A percentile compares a stretch with the other conserved stretches of the same genome.
Evolutionary conservation across 2,888 invertebrate species (phyloP).

Genomic region (Drosophila robusta): DNA sequence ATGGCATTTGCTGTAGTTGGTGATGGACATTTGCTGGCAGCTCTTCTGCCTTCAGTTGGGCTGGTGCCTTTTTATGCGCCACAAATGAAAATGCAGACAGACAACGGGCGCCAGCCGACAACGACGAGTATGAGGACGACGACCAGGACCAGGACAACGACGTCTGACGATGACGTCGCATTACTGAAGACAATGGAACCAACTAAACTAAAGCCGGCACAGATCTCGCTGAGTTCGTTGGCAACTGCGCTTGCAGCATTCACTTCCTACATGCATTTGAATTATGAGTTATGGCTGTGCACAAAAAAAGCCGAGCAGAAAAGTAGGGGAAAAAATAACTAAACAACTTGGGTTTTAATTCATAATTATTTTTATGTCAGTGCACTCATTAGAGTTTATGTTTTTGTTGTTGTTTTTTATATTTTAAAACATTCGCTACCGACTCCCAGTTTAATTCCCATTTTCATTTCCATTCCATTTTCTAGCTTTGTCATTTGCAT

Average conservation of each 20-base stretch:
- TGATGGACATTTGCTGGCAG: slow-evolving; percentile 81
- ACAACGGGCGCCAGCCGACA: slow-evolving; percentile 75
- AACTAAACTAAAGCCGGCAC: slow-evolving; percentile 69
- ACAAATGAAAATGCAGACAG: slow-evolving; percentile 81
- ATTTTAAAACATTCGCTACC: slow-evolving; percentile 36
- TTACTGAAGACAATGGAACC: slow-evolving; percentile 71
- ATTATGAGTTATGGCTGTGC: slow-evolving; percentile 62
- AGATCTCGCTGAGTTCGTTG: slow-evolving; percentile 70
- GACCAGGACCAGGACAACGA: slow-evolving; percentile 57
- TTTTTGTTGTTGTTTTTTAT: slow-evolving; percentile 22
- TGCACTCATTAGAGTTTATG: slow-evolving; percentile 69
- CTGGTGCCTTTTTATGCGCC: slow-evolving; percentile 71
- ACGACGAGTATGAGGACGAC: slow-evolving; percentile 27
- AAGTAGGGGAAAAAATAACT: slow-evolving; percentile 33
- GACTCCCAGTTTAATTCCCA: slow-evolving; percentile 25
- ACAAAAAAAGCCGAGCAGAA: slow-evolving; percentile 11
- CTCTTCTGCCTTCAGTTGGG: slow-evolving; percentile 64
- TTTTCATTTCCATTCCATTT: slow-evolving; percentile 29
- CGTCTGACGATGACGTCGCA: slow-evolving; percentile 78
- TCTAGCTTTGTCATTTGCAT: slow-evolving; percentile 65
- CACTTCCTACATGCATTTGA: slow-evolving; percentile 73
- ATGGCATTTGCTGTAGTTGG: slow-evolving; percentile 61
- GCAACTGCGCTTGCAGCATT: slow-evolving; percentile 62
- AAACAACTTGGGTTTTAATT: slow-evolving; percentile 73
- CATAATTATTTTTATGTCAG: slow-evolving; percentile 80